Conservation (phyloP, 2,888 invertebrate genomes). For the Drosophila monieri region DNA sequence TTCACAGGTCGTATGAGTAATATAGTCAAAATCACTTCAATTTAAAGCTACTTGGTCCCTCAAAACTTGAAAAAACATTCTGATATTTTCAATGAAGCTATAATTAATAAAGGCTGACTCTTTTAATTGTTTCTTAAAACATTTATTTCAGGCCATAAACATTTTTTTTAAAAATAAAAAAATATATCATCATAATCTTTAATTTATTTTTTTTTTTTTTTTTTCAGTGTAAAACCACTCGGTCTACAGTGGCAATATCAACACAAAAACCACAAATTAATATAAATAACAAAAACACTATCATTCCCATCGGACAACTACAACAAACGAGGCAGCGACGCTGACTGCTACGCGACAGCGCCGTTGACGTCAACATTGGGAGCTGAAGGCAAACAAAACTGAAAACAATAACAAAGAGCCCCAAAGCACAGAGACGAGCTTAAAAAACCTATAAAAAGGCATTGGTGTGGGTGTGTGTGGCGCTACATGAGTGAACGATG, state of each 20-base stretch:
- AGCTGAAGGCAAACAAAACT: conserved; percentile 23
- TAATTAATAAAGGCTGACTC: too few species aligned
- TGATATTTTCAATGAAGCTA: too few species aligned
- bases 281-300: conserved; percentile 26
- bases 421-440: conserved; percentile 23
- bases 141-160: too few species aligned
- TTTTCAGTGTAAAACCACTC: background rate
- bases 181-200: background rate
- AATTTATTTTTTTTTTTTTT: background rate
- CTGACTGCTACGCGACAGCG: background rate
- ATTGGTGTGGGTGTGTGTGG: background rate
- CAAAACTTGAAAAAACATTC: too few species aligned
- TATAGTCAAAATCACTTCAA: too few species aligned
- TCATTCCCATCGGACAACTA: conserved; percentile 22
- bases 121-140: too few species aligned
- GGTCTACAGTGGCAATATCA: background rate
- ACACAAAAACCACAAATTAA: background rate
- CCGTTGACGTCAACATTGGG: conserved; percentile 16
- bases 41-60: too few species aligned
- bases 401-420: conserved; percentile 5
- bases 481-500: conserved; percentile 42
- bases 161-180: too few species aligned
- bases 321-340: background rate
- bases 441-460: conserved; percentile 20
- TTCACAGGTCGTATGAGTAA: background rate